A percentile compares a stretch with the other conserved stretches of the same genome.
Conservation (phyloP, 2,797 vertebrate genomes). For the Sciaenops ocellatus region DNA sequence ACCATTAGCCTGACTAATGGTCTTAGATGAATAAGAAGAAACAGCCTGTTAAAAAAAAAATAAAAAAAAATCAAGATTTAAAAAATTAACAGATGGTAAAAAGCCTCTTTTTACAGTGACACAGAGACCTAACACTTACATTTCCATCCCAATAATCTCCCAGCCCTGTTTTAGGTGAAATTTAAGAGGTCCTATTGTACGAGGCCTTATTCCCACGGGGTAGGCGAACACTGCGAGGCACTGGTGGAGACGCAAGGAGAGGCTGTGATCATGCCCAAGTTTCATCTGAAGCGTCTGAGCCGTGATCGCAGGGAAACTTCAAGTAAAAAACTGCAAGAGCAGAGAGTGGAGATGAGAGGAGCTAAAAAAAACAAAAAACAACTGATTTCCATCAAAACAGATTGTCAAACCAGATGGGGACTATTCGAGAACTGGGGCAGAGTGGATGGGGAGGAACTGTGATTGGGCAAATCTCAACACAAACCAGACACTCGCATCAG, state of each 20-base stretch:
- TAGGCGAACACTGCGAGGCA: constrained; percentile 47
- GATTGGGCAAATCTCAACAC: constrained; percentile 80
- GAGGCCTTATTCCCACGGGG: constrained; percentile 53
- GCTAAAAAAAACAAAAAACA: constrained; percentile 66
- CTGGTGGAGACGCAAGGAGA: constrained; percentile 70
- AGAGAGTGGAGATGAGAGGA: constrained; percentile 71
- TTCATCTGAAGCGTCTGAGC: constrained; percentile 76
- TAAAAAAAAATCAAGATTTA: constrained; percentile 14
- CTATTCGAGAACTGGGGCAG: constrained; percentile 82
- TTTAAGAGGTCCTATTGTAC: constrained; percentile 48
- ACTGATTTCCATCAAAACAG: constrained; percentile 87
- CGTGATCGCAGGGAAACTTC: constrained; percentile 74
- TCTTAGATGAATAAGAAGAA: constrained; percentile 49
- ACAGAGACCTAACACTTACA: constrained; percentile 21
- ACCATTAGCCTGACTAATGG: constrained; percentile 45
- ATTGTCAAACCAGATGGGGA: constrained; percentile 89
- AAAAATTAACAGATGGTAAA: constrained; percentile 57
- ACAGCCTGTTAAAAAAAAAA: constrained; percentile 15
- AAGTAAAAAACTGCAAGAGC: constrained; percentile 71
- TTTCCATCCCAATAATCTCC: constrained; percentile 41
- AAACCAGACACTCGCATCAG: constrained; percentile 61
- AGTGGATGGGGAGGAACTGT: constrained; percentile 74
- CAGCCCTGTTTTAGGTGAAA: constrained; percentile 54
- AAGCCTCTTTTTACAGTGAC: constrained; percentile 18
- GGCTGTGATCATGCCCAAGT: constrained; percentile 79